A percentile compares a stretch with the other conserved stretches of the same genome.
phyloP scores from a whole-genome alignment of 2,113 vertebrate species.

The Sisor rabdophorus region DNA sequence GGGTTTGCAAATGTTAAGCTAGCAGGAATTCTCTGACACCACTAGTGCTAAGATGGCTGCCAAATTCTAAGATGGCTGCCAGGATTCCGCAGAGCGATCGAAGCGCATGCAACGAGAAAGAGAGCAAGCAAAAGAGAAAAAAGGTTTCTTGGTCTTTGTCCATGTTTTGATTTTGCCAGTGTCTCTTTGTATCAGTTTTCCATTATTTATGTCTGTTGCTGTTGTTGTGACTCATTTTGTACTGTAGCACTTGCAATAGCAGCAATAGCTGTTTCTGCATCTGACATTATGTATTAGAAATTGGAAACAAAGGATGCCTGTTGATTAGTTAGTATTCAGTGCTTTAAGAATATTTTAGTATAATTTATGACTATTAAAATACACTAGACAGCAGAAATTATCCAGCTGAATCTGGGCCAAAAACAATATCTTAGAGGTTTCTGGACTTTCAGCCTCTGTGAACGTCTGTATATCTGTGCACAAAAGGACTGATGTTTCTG shows the following conservation, averaged over 20 bases:
- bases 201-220: slow-evolving; percentile 16
- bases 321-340: not conserved
- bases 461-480: slow-evolving; percentile 25
- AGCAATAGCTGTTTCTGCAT: not conserved
- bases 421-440: slow-evolving; percentile 35
- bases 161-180: slow-evolving; percentile 39
- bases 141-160: slow-evolving; percentile 41
- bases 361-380: slow-evolving; percentile 24
- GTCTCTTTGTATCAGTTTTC: slow-evolving; percentile 34
- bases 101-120: slow-evolving; percentile 54
- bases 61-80: slow-evolving; percentile 94
- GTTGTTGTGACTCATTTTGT: not conserved
- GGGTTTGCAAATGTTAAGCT: slow-evolving; percentile 64
- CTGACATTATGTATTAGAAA: not conserved
- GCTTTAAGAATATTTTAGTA: slow-evolving; percentile 1
- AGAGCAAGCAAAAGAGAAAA: slow-evolving; percentile 53
- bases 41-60: slow-evolving; percentile 92
- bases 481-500: slow-evolving; percentile 26
- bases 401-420: slow-evolving; percentile 39
- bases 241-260: not conserved
- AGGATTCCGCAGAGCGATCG: slow-evolving; percentile 75
- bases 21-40: slow-evolving; percentile 74
- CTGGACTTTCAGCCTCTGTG: slow-evolving; percentile 34
- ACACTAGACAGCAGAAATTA: slow-evolving; percentile 22
- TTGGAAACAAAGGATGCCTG: not conserved